phyloP scores from a whole-genome alignment of 1,140 invertebrate species.

The Aporrectodea caliginosa region DNA sequence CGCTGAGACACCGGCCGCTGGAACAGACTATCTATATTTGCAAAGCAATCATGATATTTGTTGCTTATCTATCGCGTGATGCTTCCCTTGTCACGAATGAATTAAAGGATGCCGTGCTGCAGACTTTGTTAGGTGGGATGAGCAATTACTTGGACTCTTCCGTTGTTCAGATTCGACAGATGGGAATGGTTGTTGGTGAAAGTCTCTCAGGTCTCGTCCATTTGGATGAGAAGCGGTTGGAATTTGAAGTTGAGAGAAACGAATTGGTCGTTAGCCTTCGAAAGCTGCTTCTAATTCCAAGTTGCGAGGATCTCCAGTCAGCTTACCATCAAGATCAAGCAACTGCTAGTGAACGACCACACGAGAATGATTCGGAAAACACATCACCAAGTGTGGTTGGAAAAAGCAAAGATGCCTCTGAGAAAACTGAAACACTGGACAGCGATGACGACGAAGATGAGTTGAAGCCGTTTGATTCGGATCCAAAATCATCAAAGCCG shows the following conservation, averaged over 20 bases:
- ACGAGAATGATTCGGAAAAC: neutral
- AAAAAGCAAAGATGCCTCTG: neutral
- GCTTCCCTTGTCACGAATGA: neutral
- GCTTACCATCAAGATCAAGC: neutral
- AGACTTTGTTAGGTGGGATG: constrained; percentile 10
- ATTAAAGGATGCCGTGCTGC: neutral
- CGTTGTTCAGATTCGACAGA: constrained; percentile 10
- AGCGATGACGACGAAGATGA: constrained; percentile 17
- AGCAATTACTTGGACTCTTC: constrained; percentile 8
- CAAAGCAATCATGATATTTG: constrained; percentile 1
- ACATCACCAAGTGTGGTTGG: neutral
- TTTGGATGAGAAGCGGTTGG: neutral
- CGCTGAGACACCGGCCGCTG: neutral
- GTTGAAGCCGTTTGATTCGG: neutral
- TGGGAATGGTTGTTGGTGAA: constrained; percentile 15
- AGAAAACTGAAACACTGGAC: neutral
- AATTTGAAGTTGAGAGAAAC: constrained; percentile 4
- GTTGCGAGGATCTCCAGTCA: neutral
- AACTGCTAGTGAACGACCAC: neutral
- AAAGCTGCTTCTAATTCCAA: neutral
- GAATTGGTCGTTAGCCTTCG: neutral
- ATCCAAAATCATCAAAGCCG: neutral
- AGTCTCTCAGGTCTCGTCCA: neutral
- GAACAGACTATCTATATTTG: constrained; percentile 12
- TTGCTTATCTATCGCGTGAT: neutral